A percentile compares a stretch with the other conserved stretches of the same genome.
phyloP scores from a whole-genome alignment of 1,140 invertebrate species.

The Trichonephila inaurata region DNA sequence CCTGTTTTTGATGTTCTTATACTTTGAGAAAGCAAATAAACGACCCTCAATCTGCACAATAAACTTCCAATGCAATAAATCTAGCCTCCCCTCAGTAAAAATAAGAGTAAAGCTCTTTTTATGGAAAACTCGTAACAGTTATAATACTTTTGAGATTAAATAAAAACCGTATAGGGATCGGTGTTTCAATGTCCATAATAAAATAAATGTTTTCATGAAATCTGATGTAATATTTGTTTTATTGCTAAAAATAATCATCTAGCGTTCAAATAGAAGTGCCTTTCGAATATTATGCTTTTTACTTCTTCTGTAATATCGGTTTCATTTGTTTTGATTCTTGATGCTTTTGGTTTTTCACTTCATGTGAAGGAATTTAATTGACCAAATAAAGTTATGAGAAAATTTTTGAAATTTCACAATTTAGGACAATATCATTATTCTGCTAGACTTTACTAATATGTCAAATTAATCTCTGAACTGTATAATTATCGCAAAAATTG shows the following conservation, averaged over 20 bases:
- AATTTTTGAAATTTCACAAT: too few species aligned
- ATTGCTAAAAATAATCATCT: not conserved
- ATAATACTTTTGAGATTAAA: slow-evolving; percentile 27
- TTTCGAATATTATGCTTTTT: too few species aligned
- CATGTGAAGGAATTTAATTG: too few species aligned
- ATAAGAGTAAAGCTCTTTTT: not conserved
- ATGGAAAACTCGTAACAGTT: slow-evolving; percentile 24
- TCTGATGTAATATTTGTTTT: not conserved
- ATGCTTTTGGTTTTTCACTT: too few species aligned
- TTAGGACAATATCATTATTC: too few species aligned
- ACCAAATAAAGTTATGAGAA: too few species aligned
- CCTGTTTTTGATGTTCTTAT: slow-evolving; percentile 31
- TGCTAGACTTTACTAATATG: too few species aligned
- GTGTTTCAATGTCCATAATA: not conserved
- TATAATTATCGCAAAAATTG: too few species aligned
- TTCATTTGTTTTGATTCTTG: too few species aligned
- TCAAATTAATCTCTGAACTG: too few species aligned
- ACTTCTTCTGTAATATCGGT: too few species aligned
- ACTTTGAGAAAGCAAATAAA: slow-evolving; percentile 37
- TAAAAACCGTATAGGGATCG: not conserved
- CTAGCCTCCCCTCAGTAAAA: not conserved
- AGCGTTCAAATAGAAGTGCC: too few species aligned
- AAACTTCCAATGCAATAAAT: slow-evolving; percentile 14
- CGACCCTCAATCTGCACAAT: slow-evolving; percentile 2
- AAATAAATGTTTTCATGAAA: not conserved